Conservation (phyloP, 2,797 vertebrate genomes). For the Lemur catta region DNA sequence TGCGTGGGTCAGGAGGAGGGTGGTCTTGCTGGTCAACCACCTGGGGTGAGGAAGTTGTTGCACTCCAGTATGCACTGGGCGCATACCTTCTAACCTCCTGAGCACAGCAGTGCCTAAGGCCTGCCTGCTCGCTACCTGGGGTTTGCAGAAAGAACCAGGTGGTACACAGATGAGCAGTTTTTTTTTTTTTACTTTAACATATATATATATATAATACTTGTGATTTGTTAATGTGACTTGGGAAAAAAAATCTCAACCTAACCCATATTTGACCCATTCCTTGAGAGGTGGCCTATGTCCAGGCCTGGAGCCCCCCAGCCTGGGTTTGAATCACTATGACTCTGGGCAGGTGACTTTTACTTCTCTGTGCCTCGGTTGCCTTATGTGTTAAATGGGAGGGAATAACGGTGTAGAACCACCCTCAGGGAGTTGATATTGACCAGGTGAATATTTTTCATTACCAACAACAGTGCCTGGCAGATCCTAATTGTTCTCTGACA, state of each 20-base stretch:
- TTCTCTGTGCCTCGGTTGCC: neutral
- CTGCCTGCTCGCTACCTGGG: rapidly evolving
- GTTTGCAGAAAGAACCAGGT: neutral
- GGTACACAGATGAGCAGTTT: neutral
- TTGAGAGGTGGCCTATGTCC: neutral
- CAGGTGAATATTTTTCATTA: neutral
- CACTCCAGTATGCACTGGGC: rapidly evolving
- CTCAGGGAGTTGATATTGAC: neutral
- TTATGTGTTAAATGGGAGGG: neutral
- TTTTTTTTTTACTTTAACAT: neutral
- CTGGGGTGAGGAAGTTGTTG: rapidly evolving
- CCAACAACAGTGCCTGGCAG: neutral
- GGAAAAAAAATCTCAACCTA: neutral
- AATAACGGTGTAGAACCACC: neutral
- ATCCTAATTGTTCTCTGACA: rapidly evolving
- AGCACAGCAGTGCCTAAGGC: too few relatives aligned
- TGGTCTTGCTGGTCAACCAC: neutral
- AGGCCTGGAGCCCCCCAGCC: neutral
- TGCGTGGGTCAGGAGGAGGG: rapidly evolving
- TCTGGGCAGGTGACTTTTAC: too few relatives aligned
- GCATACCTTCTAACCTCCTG: rapidly evolving
- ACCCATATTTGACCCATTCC: neutral
- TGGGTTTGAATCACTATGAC: neutral
- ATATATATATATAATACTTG: too few relatives aligned
- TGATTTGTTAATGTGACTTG: neutral